Conservation (phyloP, 2,888 invertebrate genomes). For the Apomyelois bistriatella region DNA sequence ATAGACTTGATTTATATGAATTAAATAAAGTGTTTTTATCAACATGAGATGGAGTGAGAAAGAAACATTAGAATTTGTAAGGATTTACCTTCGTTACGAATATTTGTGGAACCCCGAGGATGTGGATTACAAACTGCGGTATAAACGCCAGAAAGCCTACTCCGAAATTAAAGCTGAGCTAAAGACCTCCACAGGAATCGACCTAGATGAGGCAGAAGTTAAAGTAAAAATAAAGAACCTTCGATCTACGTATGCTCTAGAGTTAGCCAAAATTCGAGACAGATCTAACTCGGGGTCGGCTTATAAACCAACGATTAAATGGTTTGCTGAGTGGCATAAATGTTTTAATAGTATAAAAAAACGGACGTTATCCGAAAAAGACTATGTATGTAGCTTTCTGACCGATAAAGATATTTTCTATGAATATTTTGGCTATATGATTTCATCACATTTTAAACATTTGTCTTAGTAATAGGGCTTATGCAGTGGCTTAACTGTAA, state of each 20-base stretch:
- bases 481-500: too few species aligned
- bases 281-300: constrained; percentile 29
- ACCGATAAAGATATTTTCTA: too few species aligned
- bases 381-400: neutral
- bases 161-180: constrained; percentile 32
- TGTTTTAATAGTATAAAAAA: constrained; percentile 24
- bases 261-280: constrained; percentile 35
- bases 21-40: too few species aligned
- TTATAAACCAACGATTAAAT: constrained; percentile 36
- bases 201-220: constrained; percentile 29
- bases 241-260: constrained; percentile 37
- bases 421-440: too few species aligned
- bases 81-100: constrained; percentile 48
- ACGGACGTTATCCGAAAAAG: neutral
- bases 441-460: too few species aligned
- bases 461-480: too few species aligned
- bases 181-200: constrained; percentile 30
- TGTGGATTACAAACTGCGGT: constrained; percentile 40
- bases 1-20: too few species aligned
- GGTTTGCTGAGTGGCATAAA: constrained; percentile 40
- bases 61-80: constrained; percentile 50
- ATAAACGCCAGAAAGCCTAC: constrained; percentile 39
- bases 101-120: constrained; percentile 50
- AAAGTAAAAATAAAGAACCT: constrained; percentile 38
- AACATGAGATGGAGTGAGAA: constrained; percentile 50